Evolutionary conservation across 1,140 invertebrate species (phyloP).

Genomic region (Heliothis subflexa): DNA sequence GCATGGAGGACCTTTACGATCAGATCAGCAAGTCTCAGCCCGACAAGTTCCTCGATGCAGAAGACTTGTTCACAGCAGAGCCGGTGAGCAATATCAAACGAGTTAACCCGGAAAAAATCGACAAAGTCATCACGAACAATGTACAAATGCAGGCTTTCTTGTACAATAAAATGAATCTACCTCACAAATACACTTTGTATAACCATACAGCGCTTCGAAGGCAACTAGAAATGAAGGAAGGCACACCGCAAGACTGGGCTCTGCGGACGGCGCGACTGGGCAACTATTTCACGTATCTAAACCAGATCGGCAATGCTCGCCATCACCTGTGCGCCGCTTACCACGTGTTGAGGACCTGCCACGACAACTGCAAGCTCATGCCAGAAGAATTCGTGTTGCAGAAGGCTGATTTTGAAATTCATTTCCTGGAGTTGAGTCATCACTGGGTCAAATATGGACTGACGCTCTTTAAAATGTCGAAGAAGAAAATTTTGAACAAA

Average conservation of each 20-base stretch:
- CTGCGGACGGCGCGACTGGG: constrained; percentile 88
- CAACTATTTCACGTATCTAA: constrained; percentile 84
- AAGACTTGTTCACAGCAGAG: constrained; percentile 74
- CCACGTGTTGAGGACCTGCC: constrained; percentile 83
- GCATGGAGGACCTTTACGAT: constrained; percentile 76
- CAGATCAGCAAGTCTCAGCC: constrained; percentile 68
- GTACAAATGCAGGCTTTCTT: constrained; percentile 84
- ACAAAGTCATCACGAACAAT: constrained; percentile 84
- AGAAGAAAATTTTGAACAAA: constrained; percentile 75
- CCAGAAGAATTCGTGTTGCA: constrained; percentile 76
- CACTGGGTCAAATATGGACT: constrained; percentile 90
- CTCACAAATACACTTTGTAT: constrained; percentile 86
- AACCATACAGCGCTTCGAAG: constrained; percentile 88
- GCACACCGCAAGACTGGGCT: constrained; percentile 88
- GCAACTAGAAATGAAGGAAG: constrained; percentile 87
- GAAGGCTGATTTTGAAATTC: constrained; percentile 84
- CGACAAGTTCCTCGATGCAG: constrained; percentile 71
- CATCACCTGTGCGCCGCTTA: constrained; percentile 87
- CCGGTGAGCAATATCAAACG: constrained; percentile 63
- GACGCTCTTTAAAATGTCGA: constrained; percentile 87
- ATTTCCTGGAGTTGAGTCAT: constrained; percentile 87
- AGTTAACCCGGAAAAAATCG: constrained; percentile 79
- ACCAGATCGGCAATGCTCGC: constrained; percentile 83
- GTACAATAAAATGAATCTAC: constrained; percentile 82
- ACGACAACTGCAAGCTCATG: constrained; percentile 81